These are phyloP conservation scores for Diabrotica virgifera DNA, from an alignment of 1,140 invertebrate species.

Conservation along the genomic window DNA sequence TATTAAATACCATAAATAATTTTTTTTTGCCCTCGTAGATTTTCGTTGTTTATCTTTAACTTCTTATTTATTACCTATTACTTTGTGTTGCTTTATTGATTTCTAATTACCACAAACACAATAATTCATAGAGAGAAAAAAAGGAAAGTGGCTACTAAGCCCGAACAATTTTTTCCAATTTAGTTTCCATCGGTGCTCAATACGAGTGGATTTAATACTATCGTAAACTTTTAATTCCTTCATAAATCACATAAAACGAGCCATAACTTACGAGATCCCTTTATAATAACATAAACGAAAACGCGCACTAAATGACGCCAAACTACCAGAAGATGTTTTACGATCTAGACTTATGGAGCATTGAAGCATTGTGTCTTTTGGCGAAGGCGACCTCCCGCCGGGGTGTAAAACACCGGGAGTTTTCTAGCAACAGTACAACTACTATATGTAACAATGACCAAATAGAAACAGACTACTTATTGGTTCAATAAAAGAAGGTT, in stretches of 20 bases:
- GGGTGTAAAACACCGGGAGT: neutral
- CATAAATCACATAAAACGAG: slow-evolving; percentile 1
- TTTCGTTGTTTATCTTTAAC: too few relatives aligned
- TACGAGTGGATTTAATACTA: too few relatives aligned
- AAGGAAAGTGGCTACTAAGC: too few relatives aligned
- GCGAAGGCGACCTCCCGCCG: neutral
- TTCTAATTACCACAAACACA: too few relatives aligned
- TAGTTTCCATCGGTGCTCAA: too few relatives aligned
- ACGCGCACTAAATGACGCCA: neutral
- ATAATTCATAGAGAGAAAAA: too few relatives aligned
- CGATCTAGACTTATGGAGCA: neutral
- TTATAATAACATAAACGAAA: slow-evolving; percentile 3
- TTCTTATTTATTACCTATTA: too few relatives aligned
- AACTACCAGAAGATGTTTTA: neutral
- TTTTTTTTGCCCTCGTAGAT: too few relatives aligned
- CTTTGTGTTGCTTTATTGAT: too few relatives aligned
- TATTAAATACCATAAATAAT: too few relatives aligned
- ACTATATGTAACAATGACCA: neutral
- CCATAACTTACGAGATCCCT: slow-evolving; percentile 2
- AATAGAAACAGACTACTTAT: neutral
- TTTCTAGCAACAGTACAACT: slow-evolving; percentile 2
- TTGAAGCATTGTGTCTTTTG: neutral
- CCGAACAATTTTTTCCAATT: too few relatives aligned
- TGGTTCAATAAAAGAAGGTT: neutral
- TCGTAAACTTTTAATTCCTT: neutral